These are phyloP conservation scores for Hypsopygia costalis DNA, from an alignment of 2,888 invertebrate species.

Conservation along the genomic window DNA sequence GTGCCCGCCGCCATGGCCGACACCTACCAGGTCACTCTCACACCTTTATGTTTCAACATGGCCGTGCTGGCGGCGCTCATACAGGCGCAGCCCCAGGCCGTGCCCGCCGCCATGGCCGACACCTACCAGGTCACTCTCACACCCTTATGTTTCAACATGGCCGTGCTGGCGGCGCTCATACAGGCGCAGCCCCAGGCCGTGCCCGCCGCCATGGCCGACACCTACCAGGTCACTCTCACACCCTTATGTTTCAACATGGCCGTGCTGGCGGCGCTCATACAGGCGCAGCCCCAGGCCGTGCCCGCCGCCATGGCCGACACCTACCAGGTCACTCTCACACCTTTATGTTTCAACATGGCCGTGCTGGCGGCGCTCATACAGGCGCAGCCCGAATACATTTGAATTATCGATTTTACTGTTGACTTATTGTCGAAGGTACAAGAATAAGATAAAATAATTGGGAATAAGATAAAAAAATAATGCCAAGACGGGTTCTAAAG, in stretches of 20 bases:
- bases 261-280: constrained; percentile 93
- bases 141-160: no score
- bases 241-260: no score
- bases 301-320: constrained; percentile 92
- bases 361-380: constrained; percentile 94
- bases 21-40: constrained; percentile 82
- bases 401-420: no score
- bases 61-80: constrained; percentile 94
- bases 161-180: constrained; percentile 93
- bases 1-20: constrained; percentile 92
- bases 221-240: constrained; percentile 80
- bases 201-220: constrained; percentile 91
- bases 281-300: constrained; percentile 89
- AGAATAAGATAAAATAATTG: no score
- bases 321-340: constrained; percentile 76
- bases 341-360: constrained; percentile 96
- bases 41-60: no score
- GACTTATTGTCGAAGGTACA: no score
- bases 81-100: constrained; percentile 89
- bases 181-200: constrained; percentile 91
- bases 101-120: constrained; percentile 91
- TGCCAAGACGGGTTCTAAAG: no score
- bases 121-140: constrained; percentile 82
- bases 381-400: constrained; percentile 91
- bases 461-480: no score